Base-by-base conservation (phyloP, 2,888 invertebrate species). In the Zonitis immaculata region DNA sequence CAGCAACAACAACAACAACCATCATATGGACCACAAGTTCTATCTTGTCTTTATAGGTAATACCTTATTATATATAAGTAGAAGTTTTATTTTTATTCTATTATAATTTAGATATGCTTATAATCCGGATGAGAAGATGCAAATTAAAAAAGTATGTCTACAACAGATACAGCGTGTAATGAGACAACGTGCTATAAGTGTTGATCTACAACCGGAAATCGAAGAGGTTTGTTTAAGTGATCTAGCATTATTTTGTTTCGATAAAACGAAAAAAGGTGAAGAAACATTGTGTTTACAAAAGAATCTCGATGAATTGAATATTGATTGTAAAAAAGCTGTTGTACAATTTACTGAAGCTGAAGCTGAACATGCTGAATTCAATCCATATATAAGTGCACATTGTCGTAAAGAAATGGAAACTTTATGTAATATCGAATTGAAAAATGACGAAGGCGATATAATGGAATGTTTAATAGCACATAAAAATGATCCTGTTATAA, bases 271-370 rank as follows among this genome's bases (percentile, higher is more conserved):
- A 26, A 89, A 87, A 73, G 93, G 94, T 22, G 89, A 92, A 73
- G 98, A 99, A 80, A 89, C 97, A 79, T 78, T 84, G 52, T 99
- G 98, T 69, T 81, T 98, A 44, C 97, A 98, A 76, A 88, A 87
- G 61, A 88, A 89, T 74, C 78, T 91, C 47, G 89, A 88, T 56
- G 82, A 85, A 49, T 73, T 89, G 35, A 77, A 81, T 56, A 68
- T 72, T 3, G 81, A 82, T 59, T 98, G 97, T 73, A 86, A 82
- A 69, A 80, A 82, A 51, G 87, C 87, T 6, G 88, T 95, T 1
- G 82, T 83, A 16, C 88, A 88, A 72, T 92, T 90, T 71, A 97
- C 96, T 0, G 91, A 92, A 78, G 86, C 89, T 63, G 90, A 95
- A 77, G 92, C 91, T 32, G 89, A 89, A 66, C 88, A 92, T 69